Evolutionary conservation across 2,888 invertebrate species (phyloP), one percentile per base, ranked within the genome.

Genomic region (Athrips mouffetella): DNA sequence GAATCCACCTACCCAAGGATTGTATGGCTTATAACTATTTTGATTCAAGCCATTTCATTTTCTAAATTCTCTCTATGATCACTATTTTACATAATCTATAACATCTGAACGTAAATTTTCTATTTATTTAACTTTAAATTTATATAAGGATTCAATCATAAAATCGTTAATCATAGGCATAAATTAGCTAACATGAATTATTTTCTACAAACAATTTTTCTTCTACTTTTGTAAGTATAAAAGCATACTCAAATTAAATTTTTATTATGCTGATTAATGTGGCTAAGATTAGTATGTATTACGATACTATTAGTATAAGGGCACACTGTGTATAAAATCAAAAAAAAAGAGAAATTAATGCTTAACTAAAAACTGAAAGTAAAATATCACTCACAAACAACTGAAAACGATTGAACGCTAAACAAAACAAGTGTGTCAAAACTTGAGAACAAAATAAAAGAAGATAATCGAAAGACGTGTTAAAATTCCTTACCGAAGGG

Each of bases 401-500:
- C 79, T 76, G 63, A 55, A 62, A 72, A 71, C 62, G 53, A 70
- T 66, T 68, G 61, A 78, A 79, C 62, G 71, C 80, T 78, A 84
- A 82, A 55, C 64, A 80, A 81, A 77, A 63, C 62, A 61, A 70
- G 76, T 80, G 73, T 76, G 52, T 49, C 7, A 73, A 67, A 79
- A 73, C 60, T 75, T 65, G 67, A 76, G 70, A 76, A 80, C 71
- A 62, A 77, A 75, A 74, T 65, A 74, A 80, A 76, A 66, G 60
- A 63, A 63, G 69, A 63, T 73, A 66, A 74, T 74, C 74, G 66
- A 78, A 84, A 83, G 78, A 84, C 84, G 87, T 87, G 84, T 87
- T 81, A 86, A 87, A 87, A 88, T 86, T 87, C 87, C 89, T 89
- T 89, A 89, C 89, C 89, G 89, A 89, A 87, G 89, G 89, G 80